Base-by-base conservation (phyloP, 2,888 invertebrate genomes). In the Pyralis farinalis region DNA sequence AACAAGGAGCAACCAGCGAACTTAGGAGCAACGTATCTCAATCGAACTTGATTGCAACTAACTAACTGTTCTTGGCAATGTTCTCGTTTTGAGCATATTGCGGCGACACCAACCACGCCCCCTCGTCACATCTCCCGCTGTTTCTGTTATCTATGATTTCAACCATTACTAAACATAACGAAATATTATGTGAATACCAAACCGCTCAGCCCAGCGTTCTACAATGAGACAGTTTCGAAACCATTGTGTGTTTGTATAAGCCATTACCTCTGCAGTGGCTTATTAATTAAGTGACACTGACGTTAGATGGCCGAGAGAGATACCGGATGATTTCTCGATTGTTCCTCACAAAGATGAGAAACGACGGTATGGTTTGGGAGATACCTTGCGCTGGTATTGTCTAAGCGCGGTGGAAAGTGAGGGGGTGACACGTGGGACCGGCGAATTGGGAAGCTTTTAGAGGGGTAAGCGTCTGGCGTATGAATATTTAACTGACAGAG, bases 251-350 rank as follows among this genome's bases (percentile, higher is more conserved):
- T 55, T 54, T 59, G 54, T 57, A 47, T 43, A 46, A 53, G 53
- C 48, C 53, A 55, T 55, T 58, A 60, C 46, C 56, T 39, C 45
- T 34, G 49, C 44, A 47, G 58, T 51, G 54, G 55, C 54, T 61
- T 73, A 71, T 69, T 77, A 80, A 81, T 77, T 78, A 79, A 59
- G 53, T 64, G 69, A 67, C 76, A 76, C 72, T 74, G 76, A 67
- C 64, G 65, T 63, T 68, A 58, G 84, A 85, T 85, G 84, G 71
- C 73, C 75, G 63, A 74, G 55, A 58, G 57, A 74, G 84, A 85
- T 84, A 73, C 22, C 37, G 43, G 66, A 63, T 58, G 71, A 63
- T 82, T 76, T 79, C 80, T 73, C 73, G 71, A 82, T 84, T 85
- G 86, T 84, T 75, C 53, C 30, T 49, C 33, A 53, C 33, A 38